Evolutionary conservation across 2,888 invertebrate species (phyloP).

Genomic region (Rosalia funebris): DNA sequence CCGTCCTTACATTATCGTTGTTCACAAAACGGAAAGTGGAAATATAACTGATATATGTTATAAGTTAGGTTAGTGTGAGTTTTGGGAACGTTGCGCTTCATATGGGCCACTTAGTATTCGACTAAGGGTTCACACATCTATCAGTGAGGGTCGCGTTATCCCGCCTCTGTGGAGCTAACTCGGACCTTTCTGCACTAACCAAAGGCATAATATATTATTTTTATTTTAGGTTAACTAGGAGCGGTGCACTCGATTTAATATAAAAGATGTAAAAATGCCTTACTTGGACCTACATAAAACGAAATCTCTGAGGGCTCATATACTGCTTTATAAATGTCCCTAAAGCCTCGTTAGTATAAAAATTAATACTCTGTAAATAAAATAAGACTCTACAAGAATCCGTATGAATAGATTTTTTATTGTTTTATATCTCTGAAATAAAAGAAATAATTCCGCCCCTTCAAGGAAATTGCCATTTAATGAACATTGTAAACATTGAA

Average conservation of each 20-base stretch:
- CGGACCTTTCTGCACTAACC: conserved; percentile 26
- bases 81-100: conserved; percentile 17
- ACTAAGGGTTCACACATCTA: conserved; percentile 26
- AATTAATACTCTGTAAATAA: no score
- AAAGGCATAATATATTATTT: conserved; percentile 25
- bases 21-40: conserved; percentile 32
- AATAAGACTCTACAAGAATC: no score
- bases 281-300: conserved; percentile 17
- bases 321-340: no score
- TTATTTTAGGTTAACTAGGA: conserved; percentile 27
- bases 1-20: conserved; percentile 29
- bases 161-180: conserved; percentile 18
- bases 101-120: conserved; percentile 28
- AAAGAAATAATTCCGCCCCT: no score
- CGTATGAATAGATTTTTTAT: no score
- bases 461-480: no score
- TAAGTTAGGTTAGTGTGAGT: conserved; percentile 18
- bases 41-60: conserved; percentile 32
- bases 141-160: conserved; percentile 22
- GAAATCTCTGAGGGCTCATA: background rate
- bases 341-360: background rate
- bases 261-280: conserved; percentile 26
- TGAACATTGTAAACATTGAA: no score
- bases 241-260: conserved; percentile 20
- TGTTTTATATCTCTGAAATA: no score